These are phyloP conservation scores for Manis crassicaudata DNA, from an alignment of 2,797 vertebrate species.

Conservation along the genomic window DNA sequence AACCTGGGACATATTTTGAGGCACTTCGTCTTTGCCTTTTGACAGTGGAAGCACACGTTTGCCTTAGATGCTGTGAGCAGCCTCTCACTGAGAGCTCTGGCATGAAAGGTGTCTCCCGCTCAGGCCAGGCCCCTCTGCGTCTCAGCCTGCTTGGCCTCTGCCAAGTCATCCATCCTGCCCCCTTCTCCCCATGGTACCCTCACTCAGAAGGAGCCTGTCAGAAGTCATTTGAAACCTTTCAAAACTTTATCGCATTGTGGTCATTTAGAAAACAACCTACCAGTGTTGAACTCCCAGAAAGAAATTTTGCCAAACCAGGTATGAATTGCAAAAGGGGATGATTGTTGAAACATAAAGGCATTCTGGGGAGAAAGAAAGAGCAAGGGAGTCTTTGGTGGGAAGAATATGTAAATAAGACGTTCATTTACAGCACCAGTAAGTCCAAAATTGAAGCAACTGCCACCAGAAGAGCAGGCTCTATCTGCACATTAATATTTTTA, in stretches of 20 bases:
- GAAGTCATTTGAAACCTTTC: conserved; percentile 54
- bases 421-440: conserved; percentile 65
- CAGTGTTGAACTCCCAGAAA: conserved; percentile 66
- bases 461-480: conserved; percentile 64
- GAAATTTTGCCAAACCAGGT: conserved; percentile 27
- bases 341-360: conserved; percentile 63
- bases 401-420: conserved; percentile 70
- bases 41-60: neutral
- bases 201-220: neutral
- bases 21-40: neutral
- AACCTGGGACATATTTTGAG: neutral
- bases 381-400: neutral
- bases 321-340: neutral
- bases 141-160: neutral
- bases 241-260: conserved; percentile 57
- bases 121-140: accelerated
- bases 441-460: conserved; percentile 69
- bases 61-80: no score
- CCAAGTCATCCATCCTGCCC: neutral
- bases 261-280: conserved; percentile 68
- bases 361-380: conserved; percentile 72
- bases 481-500: neutral
- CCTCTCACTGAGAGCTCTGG: neutral
- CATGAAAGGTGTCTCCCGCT: accelerated
- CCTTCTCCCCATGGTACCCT: neutral